Evolutionary conservation across 2,888 invertebrate genomes (phyloP), one percentile per base, ranked within the genome.

Genomic region (Nemoura dubitans): DNA sequence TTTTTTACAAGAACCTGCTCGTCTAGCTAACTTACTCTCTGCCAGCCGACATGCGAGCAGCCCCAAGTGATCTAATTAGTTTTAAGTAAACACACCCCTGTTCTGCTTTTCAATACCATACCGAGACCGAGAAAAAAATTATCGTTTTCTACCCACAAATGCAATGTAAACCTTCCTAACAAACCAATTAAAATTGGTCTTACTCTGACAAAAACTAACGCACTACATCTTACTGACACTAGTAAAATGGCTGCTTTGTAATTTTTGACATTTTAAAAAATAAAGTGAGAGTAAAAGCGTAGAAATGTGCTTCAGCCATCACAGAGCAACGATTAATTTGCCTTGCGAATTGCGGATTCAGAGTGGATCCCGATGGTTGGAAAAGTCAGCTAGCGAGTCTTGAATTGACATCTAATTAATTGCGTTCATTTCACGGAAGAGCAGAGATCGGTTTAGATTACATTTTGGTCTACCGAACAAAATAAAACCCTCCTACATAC

Each of bases 341-440:
- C 21, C 59, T 21, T 14, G 36, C 14, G 59, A 59, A 21, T 21
- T 21, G 59, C 59, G 21, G 59, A 59, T 59, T 59, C 59, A 59
- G 59, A 59, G 14, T 16, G 59, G 59, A 59, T 59, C 16, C 59
- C 21, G 59, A 59, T 59, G 59, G 59, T 59, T 59, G 10, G 16
- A 59, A 59, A 59, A 78, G 26, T 27, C 26, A 78, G 28, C 78
- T n/a, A 81, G 28, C 28, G n/a, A 59, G 84, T 28, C 84, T 84
- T 84, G 84, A 84, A 84, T 59, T 84, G 84, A 84, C 84, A 28
- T 84, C 29, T 76, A 59, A 25, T 76, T 84, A 84, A 84, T 84
- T 84, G 84, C 84, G 14, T 76, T 76, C 26, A 59, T 84, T 59
- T 84, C 84, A 84, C 76, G 59, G 84, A 14, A 59, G 84, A 84